phyloP scores from a whole-genome alignment of 1,140 invertebrate genomes.

The Aplysia californica region DNA sequence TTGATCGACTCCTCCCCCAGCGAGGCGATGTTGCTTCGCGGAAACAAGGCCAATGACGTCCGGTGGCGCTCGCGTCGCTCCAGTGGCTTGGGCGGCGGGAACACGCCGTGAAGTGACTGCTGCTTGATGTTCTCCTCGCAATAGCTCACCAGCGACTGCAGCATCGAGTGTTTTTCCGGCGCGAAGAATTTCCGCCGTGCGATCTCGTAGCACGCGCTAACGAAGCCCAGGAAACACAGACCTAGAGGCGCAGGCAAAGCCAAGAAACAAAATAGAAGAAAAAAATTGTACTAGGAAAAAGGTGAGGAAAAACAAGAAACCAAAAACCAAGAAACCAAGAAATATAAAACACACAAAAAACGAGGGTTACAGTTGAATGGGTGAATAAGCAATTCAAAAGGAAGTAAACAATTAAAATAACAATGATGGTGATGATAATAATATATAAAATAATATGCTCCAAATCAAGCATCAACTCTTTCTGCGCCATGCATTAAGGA shows the following conservation, averaged over 20 bases:
- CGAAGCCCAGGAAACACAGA: conserved; percentile 54
- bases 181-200: conserved; percentile 43
- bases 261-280: neutral
- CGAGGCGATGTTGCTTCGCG: conserved; percentile 27
- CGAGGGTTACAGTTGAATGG: no score
- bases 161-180: conserved; percentile 28
- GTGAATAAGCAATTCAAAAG: no score
- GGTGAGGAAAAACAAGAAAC: no score
- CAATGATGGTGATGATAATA: no score
- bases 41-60: conserved; percentile 25
- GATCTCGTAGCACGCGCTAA: conserved; percentile 54
- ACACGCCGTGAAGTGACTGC: neutral
- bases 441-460: no score
- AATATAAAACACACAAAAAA: no score
- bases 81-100: neutral
- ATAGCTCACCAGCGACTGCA: conserved; percentile 46
- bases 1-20: conserved; percentile 27
- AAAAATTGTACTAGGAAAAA: neutral
- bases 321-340: no score
- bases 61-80: conserved; percentile 4
- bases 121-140: conserved; percentile 42
- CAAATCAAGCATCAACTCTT: no score
- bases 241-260: conserved; percentile 31
- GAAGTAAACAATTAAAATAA: no score
- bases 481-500: no score